These are phyloP conservation scores for Hydriomena furcata DNA, from an alignment of 2,888 invertebrate species.

Conservation along the genomic window DNA sequence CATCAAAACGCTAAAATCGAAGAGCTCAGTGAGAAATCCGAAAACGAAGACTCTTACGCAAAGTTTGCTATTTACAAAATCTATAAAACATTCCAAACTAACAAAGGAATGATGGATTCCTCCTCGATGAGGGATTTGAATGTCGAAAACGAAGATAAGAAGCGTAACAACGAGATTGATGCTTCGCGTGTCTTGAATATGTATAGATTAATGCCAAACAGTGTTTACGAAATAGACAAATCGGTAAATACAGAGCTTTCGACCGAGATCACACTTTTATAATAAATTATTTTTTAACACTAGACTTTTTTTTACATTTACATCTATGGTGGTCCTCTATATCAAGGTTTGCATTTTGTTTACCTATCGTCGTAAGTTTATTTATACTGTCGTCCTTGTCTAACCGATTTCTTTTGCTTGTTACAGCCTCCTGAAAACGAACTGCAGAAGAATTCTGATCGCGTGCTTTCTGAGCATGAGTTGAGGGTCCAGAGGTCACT, in stretches of 20 bases:
- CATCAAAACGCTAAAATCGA: constrained; percentile 46
- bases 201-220: constrained; percentile 61
- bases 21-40: constrained; percentile 49
- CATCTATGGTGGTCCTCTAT: not conserved
- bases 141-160: constrained; percentile 38
- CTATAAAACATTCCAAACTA: constrained; percentile 56
- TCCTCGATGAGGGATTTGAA: constrained; percentile 65
- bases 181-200: constrained; percentile 47
- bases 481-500: constrained; percentile 95
- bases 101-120: constrained; percentile 61
- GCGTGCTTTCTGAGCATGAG: constrained; percentile 96
- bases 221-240: constrained; percentile 51
- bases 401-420: constrained; percentile 42
- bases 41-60: constrained; percentile 58
- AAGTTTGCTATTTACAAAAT: constrained; percentile 70
- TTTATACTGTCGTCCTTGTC: not conserved
- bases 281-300: constrained; percentile 9
- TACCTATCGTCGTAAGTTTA: not conserved
- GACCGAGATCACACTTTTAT: constrained; percentile 27
- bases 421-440: constrained; percentile 97
- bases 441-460: constrained; percentile 92
- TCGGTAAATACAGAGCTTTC: constrained; percentile 56
- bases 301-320: not conserved
- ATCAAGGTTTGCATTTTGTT: constrained; percentile 19
- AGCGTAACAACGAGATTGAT: constrained; percentile 30